phyloP scores from a whole-genome alignment of 2,113 vertebrate genomes.

The Heloderma charlesbogerti region DNA sequence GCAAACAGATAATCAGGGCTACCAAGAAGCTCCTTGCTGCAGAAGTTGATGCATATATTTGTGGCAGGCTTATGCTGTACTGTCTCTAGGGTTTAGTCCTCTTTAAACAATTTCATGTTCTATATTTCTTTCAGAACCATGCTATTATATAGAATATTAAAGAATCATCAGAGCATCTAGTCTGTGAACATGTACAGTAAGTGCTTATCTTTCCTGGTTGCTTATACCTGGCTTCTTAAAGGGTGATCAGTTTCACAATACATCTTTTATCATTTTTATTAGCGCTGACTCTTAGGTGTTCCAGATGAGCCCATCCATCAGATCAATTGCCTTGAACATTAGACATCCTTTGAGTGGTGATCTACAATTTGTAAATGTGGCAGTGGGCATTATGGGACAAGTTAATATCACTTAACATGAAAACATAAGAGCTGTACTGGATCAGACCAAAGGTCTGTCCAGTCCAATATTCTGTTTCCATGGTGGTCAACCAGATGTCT shows the following conservation, averaged over 20 bases:
- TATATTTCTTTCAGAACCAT: not conserved
- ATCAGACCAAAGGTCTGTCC: too few species aligned
- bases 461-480: too few species aligned
- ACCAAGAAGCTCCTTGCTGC: not conserved
- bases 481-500: too few species aligned
- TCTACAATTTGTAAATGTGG: not conserved
- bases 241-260: not conserved
- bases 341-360: not conserved
- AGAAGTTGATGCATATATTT: not conserved
- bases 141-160: not conserved
- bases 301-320: not conserved
- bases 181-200: not conserved
- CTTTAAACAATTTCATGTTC: not conserved
- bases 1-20: not conserved
- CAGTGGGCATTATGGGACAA: not conserved
- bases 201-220: not conserved
- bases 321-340: not conserved
- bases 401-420: not conserved
- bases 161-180: not conserved
- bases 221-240: not conserved
- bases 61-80: not conserved
- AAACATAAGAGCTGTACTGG: too few species aligned
- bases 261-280: not conserved
- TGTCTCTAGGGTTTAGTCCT: slow-evolving; percentile 4
- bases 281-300: not conserved